A percentile compares a stretch with the other conserved stretches of the same genome.
These are phyloP conservation scores for Australoheros scitulus DNA, from an alignment of 2,113 vertebrate genomes.

Conservation along the genomic window DNA sequence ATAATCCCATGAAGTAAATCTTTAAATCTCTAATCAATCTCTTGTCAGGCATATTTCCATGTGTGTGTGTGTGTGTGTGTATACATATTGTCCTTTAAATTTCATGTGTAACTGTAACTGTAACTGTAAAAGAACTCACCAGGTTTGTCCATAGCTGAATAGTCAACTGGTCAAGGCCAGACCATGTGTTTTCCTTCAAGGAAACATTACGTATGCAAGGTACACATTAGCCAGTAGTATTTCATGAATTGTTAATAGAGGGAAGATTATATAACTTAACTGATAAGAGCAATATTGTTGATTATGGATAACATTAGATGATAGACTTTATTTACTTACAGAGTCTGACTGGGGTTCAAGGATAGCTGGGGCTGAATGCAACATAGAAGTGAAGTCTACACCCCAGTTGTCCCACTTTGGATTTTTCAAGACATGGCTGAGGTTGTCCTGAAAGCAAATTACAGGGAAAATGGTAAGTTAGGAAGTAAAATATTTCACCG, in stretches of 20 bases:
- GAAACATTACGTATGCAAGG: conserved; percentile 6
- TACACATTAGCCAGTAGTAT: conserved; percentile 9
- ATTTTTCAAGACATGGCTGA: conserved; percentile 64
- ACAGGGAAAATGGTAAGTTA: background rate
- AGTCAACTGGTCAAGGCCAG: conserved; percentile 41
- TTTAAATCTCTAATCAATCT: conserved; percentile 59
- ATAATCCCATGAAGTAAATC: conserved; percentile 22
- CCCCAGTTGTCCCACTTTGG: conserved; percentile 58
- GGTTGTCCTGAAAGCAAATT: conserved; percentile 58
- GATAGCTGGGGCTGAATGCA: conserved; percentile 79
- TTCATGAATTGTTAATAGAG: background rate
- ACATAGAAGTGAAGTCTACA: conserved; percentile 80
- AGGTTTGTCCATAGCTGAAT: conserved; percentile 74
- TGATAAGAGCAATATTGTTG: background rate
- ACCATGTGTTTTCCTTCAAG: conserved; percentile 32
- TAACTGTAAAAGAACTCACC: conserved; percentile 47
- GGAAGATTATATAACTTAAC: background rate
- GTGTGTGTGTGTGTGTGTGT: too few relatives aligned
- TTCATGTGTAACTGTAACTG: background rate
- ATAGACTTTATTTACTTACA: conserved; percentile 54
- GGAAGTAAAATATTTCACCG: background rate
- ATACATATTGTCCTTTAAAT: background rate
- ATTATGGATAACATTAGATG: background rate
- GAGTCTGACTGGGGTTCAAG: conserved; percentile 18
- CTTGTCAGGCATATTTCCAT: background rate